Evolutionary conservation across 2,113 vertebrate species (phyloP).

Genomic region (Holacanthus passer): DNA sequence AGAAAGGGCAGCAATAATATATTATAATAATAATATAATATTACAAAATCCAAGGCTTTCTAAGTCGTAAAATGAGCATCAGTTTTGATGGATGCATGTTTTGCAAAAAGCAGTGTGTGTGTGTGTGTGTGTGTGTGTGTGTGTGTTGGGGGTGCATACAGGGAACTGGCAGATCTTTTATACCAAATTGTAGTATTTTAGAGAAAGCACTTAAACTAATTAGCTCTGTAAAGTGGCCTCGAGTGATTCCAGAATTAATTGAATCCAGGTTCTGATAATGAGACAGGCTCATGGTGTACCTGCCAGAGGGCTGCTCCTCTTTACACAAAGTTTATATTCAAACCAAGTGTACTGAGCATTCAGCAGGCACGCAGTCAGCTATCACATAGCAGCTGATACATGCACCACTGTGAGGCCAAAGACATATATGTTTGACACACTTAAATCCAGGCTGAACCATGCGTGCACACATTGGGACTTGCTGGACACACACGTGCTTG

Average conservation of each 20-base stretch:
- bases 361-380: slow-evolving; percentile 3
- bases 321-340: slow-evolving; percentile 27
- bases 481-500: slow-evolving; percentile 3
- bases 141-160: not conserved
- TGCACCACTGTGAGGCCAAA: slow-evolving; percentile 20
- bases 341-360: not conserved
- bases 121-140: not conserved
- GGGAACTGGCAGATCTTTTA: not conserved
- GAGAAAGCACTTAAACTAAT: slow-evolving; percentile 37
- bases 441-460: slow-evolving; percentile 9
- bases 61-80: not conserved
- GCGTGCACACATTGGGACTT: not conserved
- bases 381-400: not conserved
- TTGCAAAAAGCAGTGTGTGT: too few species aligned
- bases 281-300: slow-evolving; percentile 21
- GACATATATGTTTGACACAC: slow-evolving; percentile 25
- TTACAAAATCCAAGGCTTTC: slow-evolving; percentile 18
- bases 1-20: slow-evolving; percentile 10
- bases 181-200: slow-evolving; percentile 16
- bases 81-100: slow-evolving; percentile 1
- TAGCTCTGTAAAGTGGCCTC: slow-evolving; percentile 48
- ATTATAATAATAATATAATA: too few species aligned
- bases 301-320: slow-evolving; percentile 41
- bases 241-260: slow-evolving; percentile 56
- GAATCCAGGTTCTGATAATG: slow-evolving; percentile 52